These are phyloP conservation scores for Artemia sp. DNA, from an alignment of 2,888 invertebrate species.

Conservation along the genomic window DNA sequence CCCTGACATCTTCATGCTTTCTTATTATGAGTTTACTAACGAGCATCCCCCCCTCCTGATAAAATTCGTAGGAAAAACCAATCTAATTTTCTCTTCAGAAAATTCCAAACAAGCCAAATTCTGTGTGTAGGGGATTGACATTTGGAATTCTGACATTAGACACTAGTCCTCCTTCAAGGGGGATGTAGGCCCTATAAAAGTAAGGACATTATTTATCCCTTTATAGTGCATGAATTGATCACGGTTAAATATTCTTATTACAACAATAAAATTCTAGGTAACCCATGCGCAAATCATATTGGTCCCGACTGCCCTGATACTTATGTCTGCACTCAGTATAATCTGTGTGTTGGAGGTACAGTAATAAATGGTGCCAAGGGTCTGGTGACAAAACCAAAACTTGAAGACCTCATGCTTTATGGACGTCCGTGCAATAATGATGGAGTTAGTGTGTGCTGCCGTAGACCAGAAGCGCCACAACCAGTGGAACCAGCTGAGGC, in stretches of 20 bases:
- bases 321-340: slow-evolving; percentile 20
- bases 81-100: too few species aligned
- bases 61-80: too few species aligned
- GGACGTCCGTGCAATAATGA: slow-evolving; percentile 20
- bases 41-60: too few species aligned
- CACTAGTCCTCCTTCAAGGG: background rate
- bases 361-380: slow-evolving; percentile 11
- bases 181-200: too few species aligned
- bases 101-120: background rate
- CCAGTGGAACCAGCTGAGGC: slow-evolving; percentile 10
- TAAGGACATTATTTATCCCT: background rate
- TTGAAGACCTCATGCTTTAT: slow-evolving; percentile 18
- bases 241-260: slow-evolving; percentile 10
- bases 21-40: too few species aligned
- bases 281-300: slow-evolving; percentile 21
- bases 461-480: background rate
- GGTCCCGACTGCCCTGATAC: slow-evolving; percentile 20
- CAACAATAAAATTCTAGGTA: slow-evolving; percentile 19
- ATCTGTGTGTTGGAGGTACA: slow-evolving; percentile 17
- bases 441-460: slow-evolving; percentile 20
- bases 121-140: background rate
- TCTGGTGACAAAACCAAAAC: background rate
- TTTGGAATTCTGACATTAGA: background rate
- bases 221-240: background rate
- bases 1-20: too few species aligned